Conservation (phyloP, 1,140 invertebrate species). For the Lordiphosa clarofinis region DNA sequence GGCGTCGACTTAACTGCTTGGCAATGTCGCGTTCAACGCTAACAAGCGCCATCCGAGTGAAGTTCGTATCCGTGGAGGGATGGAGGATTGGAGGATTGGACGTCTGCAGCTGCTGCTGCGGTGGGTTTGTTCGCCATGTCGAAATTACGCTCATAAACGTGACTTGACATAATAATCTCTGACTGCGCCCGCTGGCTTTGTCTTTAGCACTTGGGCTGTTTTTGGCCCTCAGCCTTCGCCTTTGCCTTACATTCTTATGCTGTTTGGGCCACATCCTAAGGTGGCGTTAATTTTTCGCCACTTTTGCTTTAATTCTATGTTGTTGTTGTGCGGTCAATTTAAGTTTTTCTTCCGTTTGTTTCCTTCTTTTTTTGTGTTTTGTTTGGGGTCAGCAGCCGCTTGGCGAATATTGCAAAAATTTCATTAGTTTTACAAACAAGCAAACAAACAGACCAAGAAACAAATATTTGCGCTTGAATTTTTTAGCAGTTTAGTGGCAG, state of each 20-base stretch:
- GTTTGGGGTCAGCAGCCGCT: constrained; percentile 53
- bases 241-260: constrained; percentile 11
- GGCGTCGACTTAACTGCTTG: constrained; percentile 67
- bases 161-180: constrained; percentile 79
- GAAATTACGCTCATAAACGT: constrained; percentile 79
- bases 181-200: constrained; percentile 58
- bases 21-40: constrained; percentile 51
- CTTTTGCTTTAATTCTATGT: constrained; percentile 62
- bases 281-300: constrained; percentile 64
- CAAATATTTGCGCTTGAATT: constrained; percentile 73
- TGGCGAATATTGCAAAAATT: constrained; percentile 73
- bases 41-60: constrained; percentile 54
- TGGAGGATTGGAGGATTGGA: constrained; percentile 4
- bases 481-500: constrained; percentile 67
- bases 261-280: constrained; percentile 23
- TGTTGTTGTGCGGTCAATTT: constrained; percentile 50
- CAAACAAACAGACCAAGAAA: constrained; percentile 73
- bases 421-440: constrained; percentile 76
- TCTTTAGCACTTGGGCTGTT: constrained; percentile 45
- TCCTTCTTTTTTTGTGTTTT: constrained; percentile 42
- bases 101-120: constrained; percentile 12
- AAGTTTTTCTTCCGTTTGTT: constrained; percentile 47
- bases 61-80: constrained; percentile 1
- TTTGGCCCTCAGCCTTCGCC: constrained; percentile 23
- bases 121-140: constrained; percentile 49